These are phyloP conservation scores for Ormia ochracea DNA, from an alignment of 2,888 invertebrate species.

Conservation along the genomic window DNA sequence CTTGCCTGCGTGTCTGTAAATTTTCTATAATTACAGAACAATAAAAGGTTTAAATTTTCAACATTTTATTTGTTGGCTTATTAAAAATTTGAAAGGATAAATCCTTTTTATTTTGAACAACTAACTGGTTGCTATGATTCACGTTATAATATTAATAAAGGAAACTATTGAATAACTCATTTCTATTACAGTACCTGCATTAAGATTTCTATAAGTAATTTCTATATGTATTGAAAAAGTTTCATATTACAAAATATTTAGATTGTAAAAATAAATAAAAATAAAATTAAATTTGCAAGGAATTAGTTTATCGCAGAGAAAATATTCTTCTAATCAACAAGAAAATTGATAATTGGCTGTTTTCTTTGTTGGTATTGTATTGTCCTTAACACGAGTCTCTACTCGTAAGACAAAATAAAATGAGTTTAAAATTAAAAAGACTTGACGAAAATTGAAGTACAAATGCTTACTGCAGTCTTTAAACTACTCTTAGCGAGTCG, in stretches of 20 bases:
- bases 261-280: not conserved
- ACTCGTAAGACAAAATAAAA: too few species aligned
- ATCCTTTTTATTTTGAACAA: not conserved
- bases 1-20: slow-evolving; percentile 12
- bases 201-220: not conserved
- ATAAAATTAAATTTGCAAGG: too few species aligned
- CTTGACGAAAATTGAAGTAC: too few species aligned
- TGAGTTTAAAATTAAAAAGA: too few species aligned
- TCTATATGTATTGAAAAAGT: not conserved
- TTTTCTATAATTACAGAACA: not conserved
- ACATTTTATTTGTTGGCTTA: too few species aligned
- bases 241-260: not conserved
- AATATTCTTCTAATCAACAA: too few species aligned
- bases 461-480: too few species aligned
- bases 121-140: not conserved
- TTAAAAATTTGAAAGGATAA: not conserved
- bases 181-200: not conserved
- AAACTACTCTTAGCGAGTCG: too few species aligned
- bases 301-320: too few species aligned
- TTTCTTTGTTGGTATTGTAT: too few species aligned
- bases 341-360: too few species aligned
- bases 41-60: slow-evolving; percentile 45
- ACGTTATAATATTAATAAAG: not conserved
- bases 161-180: not conserved
- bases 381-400: too few species aligned